Base-by-base conservation (phyloP, 2,888 invertebrate species). In the Apodemia zela region DNA sequence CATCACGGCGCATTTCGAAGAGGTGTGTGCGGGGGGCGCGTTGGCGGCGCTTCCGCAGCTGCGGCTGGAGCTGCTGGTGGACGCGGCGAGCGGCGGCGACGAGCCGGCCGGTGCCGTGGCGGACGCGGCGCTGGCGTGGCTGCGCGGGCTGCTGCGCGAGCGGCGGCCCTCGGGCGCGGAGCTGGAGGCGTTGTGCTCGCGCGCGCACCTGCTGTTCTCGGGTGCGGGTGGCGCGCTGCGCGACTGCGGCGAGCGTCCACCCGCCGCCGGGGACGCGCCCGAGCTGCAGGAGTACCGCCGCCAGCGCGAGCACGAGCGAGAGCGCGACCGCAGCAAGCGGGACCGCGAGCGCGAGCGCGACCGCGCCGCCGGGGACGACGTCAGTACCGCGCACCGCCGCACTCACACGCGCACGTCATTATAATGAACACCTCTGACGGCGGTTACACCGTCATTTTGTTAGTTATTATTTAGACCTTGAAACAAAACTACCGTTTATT, bases 231-330 rank as follows among this genome's bases (percentile, higher is more conserved):
- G 96, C 79, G 94, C 94, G 47, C 91, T 97, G 71, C 95, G 96
- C 73, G 97, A 97, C 89, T 97, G 96, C 86, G 93, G 94, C 67
- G 95, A 96, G 77, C 90, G 96, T 75, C 96, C 96, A 8, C 85
- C 89, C 21, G 89, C 92, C 21, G 74, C 79, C 65, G 95, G 94
- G 67, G 95, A 96, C 81, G 95, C 95, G 33, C 96, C 96, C 76
- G 93, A 96, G 68, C 94, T 97, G 47, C 95, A 94, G 78, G 96
- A 96, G 84, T 96, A 96, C 86, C 95, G 96, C 76, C 91, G 93
- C 71, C 68, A 76, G 73, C 49, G 66, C 66, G 71, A 70, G 65
- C 66, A 66, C 66, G 71, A 70, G 65, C 66, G 65, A 51, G 68
- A 71, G 65, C 66, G 71, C 49, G 68, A 38, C 13, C 29, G 42